A percentile compares a stretch with the other conserved stretches of the same genome.
Evolutionary conservation across 2,888 invertebrate species (phyloP).

Genomic region (Anodontia alba): DNA sequence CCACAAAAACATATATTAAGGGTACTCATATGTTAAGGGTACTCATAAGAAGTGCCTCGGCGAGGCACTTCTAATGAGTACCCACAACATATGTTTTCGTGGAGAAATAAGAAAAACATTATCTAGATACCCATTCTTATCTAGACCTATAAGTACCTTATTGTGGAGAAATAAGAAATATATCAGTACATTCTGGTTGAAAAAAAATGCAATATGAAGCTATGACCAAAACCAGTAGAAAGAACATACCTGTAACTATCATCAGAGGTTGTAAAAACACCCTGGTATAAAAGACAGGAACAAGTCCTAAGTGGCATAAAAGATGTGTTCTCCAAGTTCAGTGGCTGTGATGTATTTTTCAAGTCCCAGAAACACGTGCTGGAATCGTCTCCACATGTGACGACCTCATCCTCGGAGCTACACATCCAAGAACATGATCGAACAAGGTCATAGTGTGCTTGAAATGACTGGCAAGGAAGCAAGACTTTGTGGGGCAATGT

Average conservation of each 20-base stretch:
- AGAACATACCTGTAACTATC: constrained; percentile 52
- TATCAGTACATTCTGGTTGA: no score
- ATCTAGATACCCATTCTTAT: no score
- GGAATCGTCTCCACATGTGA: constrained; percentile 41
- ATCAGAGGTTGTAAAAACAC: constrained; percentile 33
- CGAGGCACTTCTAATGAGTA: no score
- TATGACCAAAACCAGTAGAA: no score
- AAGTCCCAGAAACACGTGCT: constrained; percentile 47
- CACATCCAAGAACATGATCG: constrained; percentile 45
- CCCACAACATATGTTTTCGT: no score
- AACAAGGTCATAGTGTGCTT: constrained; percentile 43
- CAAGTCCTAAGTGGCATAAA: constrained; percentile 20
- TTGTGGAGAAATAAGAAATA: no score
- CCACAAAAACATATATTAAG: no score
- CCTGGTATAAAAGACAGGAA: constrained; percentile 17
- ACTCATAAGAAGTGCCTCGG: no score
- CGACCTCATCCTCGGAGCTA: constrained; percentile 18
- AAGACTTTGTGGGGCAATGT: constrained; percentile 30
- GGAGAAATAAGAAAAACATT: no score
- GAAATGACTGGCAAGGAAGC: constrained; percentile 52
- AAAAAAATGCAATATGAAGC: no score
- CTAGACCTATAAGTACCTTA: no score
- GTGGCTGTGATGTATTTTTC: constrained; percentile 32
- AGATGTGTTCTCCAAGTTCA: constrained; percentile 23
- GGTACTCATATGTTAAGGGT: no score